Percentiles rank a stretch among this genome's conserved stretches.
phyloP scores from a whole-genome alignment of 2,888 invertebrate genomes.

The Melipona beecheii region DNA sequence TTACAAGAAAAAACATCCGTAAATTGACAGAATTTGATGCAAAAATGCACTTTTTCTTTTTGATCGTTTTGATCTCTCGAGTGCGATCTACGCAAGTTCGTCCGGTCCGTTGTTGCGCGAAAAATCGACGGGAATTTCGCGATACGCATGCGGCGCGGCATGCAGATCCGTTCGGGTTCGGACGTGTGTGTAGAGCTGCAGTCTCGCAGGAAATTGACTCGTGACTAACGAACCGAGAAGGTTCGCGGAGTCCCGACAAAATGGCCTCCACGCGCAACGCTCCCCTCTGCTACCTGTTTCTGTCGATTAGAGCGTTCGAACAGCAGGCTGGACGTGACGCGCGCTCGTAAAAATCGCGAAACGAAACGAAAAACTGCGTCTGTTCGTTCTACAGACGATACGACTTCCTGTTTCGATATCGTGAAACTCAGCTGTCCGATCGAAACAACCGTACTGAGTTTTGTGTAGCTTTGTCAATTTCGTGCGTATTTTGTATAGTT shows the following conservation, averaged over 20 bases:
- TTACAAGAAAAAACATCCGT: no score
- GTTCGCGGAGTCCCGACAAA: conserved; percentile 28
- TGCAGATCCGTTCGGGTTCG: conserved; percentile 30
- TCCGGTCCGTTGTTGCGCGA: background rate
- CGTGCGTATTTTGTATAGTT: no score
- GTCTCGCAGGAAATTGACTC: conserved; percentile 44
- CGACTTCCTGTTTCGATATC: background rate
- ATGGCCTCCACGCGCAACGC: conserved; percentile 22
- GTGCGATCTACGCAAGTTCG: background rate
- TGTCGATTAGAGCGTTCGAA: conserved; percentile 17
- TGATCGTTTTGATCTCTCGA: no score
- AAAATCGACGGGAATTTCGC: background rate
- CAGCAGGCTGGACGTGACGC: background rate
- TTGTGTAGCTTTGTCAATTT: no score
- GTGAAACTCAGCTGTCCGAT: background rate
- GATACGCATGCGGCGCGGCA: background rate
- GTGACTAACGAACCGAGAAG: conserved; percentile 46
- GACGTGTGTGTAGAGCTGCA: background rate
- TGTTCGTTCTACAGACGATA: background rate
- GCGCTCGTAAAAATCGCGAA: background rate
- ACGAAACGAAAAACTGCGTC: conserved; percentile 3
- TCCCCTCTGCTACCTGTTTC: background rate
- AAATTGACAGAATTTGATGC: no score
- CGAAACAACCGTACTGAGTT: background rate
- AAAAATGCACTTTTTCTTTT: no score